Evolutionary conservation across 1,140 invertebrate species (phyloP).

Genomic region (Sminthurides bifidus): DNA sequence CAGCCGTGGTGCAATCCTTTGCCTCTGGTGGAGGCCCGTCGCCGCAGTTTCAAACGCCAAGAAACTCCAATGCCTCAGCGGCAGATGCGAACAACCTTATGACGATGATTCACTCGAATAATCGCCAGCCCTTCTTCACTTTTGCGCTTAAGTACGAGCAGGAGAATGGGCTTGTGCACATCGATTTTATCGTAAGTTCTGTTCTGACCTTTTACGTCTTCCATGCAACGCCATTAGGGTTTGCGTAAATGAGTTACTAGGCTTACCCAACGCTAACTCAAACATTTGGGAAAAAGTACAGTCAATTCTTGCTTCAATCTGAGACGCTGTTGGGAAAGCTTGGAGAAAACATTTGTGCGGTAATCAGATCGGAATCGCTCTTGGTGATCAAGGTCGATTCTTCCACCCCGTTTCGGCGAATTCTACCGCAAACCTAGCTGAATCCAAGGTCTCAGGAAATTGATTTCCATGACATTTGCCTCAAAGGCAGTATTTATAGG

Average conservation of each 20-base stretch:
- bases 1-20: slow-evolving; percentile 14
- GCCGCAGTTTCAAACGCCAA: neutral
- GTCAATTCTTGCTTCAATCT: too few relatives aligned
- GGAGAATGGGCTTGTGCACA: slow-evolving; percentile 25
- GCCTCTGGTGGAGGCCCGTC: slow-evolving; percentile 1
- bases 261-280: too few relatives aligned
- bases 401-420: too few relatives aligned
- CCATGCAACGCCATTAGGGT: too few relatives aligned
- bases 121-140: slow-evolving; percentile 31
- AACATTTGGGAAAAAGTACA: too few relatives aligned
- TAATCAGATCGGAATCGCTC: neutral
- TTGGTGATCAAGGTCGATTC: too few relatives aligned
- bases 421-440: too few relatives aligned
- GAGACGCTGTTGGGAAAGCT: too few relatives aligned
- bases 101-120: slow-evolving; percentile 17
- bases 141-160: slow-evolving; percentile 30
- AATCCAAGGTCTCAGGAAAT: too few relatives aligned
- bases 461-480: too few relatives aligned
- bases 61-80: neutral
- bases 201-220: neutral
- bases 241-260: too few relatives aligned
- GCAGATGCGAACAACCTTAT: slow-evolving; percentile 5
- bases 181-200: slow-evolving; percentile 31
- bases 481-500: too few relatives aligned
- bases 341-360: neutral